Evolutionary conservation across 1,140 invertebrate genomes (phyloP).

Genomic region (Cyphomyrmex costatus): DNA sequence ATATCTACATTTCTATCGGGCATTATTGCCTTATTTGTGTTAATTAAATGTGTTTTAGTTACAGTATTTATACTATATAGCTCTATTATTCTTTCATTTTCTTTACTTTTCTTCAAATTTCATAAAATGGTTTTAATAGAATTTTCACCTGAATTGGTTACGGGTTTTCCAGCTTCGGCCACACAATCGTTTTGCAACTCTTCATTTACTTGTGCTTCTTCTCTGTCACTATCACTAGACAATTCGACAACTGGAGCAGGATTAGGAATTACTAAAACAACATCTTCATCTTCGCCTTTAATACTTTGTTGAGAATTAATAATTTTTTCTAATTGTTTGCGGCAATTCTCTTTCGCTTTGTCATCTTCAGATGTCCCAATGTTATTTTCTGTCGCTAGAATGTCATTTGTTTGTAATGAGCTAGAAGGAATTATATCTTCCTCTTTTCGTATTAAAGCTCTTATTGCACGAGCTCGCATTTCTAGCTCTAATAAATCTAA

Average conservation of each 20-base stretch:
- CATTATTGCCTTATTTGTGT: conserved; percentile 44
- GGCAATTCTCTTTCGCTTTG: conserved; percentile 69
- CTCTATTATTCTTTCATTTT: conserved; percentile 4
- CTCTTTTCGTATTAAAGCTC: conserved; percentile 86
- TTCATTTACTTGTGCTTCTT: conserved; percentile 74
- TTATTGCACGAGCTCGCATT: conserved; percentile 87
- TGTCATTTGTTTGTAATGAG: conserved; percentile 32
- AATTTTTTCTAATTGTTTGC: conserved; percentile 78
- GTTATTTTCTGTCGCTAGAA: conserved; percentile 14
- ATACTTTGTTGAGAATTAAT: conserved; percentile 68
- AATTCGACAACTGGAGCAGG: conserved; percentile 84
- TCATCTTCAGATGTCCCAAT: conserved; percentile 46
- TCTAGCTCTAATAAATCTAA: conserved; percentile 87
- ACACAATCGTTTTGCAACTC: conserved; percentile 72
- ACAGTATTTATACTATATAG: background rate
- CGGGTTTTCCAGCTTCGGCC: conserved; percentile 34
- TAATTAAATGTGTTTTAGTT: conserved; percentile 6
- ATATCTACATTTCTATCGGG: conserved; percentile 45
- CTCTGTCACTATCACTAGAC: conserved; percentile 83
- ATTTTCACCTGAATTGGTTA: background rate
- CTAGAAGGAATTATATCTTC: conserved; percentile 81
- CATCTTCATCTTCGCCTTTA: conserved; percentile 83
- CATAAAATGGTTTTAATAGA: conserved; percentile 13
- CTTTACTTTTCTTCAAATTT: conserved; percentile 33
- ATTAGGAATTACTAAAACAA: conserved; percentile 82